Evolutionary conservation across 2,113 vertebrate species (phyloP).

Genomic region (Cavia aperea): DNA sequence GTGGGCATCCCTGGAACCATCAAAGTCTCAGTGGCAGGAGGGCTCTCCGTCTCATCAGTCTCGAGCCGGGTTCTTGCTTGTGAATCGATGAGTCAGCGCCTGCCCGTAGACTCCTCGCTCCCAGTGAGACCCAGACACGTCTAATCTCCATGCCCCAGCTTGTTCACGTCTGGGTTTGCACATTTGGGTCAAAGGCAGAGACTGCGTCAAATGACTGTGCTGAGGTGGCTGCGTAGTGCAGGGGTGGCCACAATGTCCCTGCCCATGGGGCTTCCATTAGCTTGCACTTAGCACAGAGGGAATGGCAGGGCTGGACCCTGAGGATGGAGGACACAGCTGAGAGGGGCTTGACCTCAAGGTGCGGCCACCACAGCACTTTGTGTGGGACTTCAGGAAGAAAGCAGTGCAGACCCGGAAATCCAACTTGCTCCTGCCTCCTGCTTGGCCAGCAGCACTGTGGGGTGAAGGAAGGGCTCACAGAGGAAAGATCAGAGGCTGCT

Average conservation of each 20-base stretch:
- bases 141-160: neutral
- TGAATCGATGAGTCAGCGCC: neutral
- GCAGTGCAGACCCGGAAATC: neutral
- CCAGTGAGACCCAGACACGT: neutral
- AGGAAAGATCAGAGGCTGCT: neutral
- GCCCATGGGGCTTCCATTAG: accelerated
- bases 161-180: neutral
- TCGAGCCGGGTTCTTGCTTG: neutral
- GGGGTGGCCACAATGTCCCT: accelerated
- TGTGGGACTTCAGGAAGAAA: neutral
- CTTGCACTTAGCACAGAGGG: accelerated
- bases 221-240: no score
- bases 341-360: neutral
- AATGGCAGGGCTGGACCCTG: neutral
- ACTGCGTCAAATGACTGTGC: neutral
- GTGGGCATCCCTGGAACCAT: neutral
- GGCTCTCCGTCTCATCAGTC: neutral
- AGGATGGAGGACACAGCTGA: accelerated
- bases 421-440: neutral
- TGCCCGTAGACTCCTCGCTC: neutral
- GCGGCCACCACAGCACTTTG: accelerated
- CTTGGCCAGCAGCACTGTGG: neutral
- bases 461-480: neutral
- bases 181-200: neutral
- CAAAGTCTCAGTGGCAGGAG: no score